These are phyloP conservation scores for Drosophila algonquin DNA, from an alignment of 2,888 invertebrate genomes.

Conservation along the genomic window DNA sequence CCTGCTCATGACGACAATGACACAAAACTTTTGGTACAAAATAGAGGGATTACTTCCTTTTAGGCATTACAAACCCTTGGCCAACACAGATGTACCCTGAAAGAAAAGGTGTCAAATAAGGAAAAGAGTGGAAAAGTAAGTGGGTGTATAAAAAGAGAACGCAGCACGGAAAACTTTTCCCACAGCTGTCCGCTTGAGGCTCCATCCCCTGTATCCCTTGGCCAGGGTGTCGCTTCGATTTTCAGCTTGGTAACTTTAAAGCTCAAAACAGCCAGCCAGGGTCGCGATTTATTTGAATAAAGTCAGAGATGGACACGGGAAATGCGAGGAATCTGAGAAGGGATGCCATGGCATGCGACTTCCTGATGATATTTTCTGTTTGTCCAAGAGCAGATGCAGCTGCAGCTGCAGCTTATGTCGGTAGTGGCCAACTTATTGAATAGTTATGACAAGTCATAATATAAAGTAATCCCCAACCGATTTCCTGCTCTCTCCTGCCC, in stretches of 20 bases:
- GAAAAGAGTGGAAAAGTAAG: constrained; percentile 5
- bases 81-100: constrained; percentile 6
- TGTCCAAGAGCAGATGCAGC: constrained; percentile 1
- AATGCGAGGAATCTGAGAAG: constrained; percentile 14
- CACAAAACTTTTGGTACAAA: too few species aligned
- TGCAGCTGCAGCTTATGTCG: constrained; percentile 18
- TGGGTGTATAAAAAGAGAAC: not conserved
- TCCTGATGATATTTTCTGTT: constrained; percentile 33
- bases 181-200: constrained; percentile 23
- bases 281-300: constrained; percentile 70
- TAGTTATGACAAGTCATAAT: constrained; percentile 58
- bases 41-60: not conserved
- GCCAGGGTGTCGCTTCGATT: constrained; percentile 44
- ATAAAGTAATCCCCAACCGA: constrained; percentile 66
- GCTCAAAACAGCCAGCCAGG: constrained; percentile 50
- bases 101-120: not conserved
- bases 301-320: constrained; percentile 38
- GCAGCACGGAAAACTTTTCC: constrained; percentile 28
- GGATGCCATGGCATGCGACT: constrained; percentile 7
- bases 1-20: too few species aligned
- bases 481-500: constrained; percentile 19
- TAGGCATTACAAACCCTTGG: not conserved
- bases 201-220: not conserved
- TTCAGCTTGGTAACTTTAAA: constrained; percentile 52
- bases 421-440: constrained; percentile 60